Evolutionary conservation across 2,797 vertebrate genomes (phyloP), one percentile per base, ranked within the genome.

Genomic region (Onychomys leucogaster): DNA sequence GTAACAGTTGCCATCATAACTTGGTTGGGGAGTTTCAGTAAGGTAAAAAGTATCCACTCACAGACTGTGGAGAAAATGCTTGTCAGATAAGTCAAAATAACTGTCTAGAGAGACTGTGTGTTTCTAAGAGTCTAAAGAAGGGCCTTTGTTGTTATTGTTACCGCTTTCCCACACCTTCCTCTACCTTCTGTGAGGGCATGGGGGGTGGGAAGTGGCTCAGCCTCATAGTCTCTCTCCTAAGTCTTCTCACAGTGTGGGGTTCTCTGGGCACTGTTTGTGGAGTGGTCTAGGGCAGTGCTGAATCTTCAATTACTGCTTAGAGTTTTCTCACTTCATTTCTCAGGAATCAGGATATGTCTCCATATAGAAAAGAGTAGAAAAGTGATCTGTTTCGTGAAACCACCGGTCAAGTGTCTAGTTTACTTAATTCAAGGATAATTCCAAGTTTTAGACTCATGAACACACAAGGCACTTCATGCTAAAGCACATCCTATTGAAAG

Each of bases 331-430:
- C 19, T 41, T 86, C n/a, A 65, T 63, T 46, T 87, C 80, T 86
- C 80, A 90, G 75, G 94, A 91, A 88, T 69, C 46, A 94, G 52
- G 86, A 5, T 59, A 55, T 63, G 52, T 82, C 83, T 43, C 29
- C n/a, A 65, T 6, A 76, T 0, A 77, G 52, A 89, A 90, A 90
- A 71, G 81, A 75, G 29, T 14, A 19, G 34, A 85, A 84, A 91
- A 75, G 7, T 49, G 21, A 90, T 55, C 12, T 76, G 14, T 55
- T 88, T 63, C 34, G 13, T 27, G 52, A 25, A 69, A 34, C 89
- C 10, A 59, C 52, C 17, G 2, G 23, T 92, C 21, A 73, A 63
- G 94, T 55, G 9, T 80, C 94, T 75, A 37, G 34, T 84, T 93
- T 46, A 63, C 71, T 81, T 77, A 52, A 89, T 71, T 81, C 5